phyloP scores from a whole-genome alignment of 2,113 vertebrate species.

The Anguilla japonica region DNA sequence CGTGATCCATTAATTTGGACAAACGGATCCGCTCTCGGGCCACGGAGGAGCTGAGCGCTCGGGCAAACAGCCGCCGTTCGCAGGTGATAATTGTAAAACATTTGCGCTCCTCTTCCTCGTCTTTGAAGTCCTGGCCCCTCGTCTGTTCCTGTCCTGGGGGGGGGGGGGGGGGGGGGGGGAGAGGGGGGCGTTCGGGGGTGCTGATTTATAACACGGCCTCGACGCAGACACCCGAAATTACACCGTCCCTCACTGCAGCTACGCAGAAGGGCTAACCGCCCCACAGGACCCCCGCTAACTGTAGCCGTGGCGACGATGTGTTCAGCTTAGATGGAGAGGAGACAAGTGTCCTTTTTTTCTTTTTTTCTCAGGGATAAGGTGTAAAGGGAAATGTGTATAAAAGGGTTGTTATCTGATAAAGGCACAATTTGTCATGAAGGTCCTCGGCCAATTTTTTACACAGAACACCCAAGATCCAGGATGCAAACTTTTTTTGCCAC shows the following conservation, averaged over 20 bases:
- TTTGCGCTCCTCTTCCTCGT: slow-evolving; percentile 42
- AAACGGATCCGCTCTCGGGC: slow-evolving; percentile 29
- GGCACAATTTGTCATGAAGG: slow-evolving; percentile 48
- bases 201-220: slow-evolving; percentile 39
- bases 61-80: slow-evolving; percentile 43
- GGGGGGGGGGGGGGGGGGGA: background rate
- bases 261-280: slow-evolving; percentile 20
- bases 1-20: slow-evolving; percentile 39
- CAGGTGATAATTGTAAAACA: slow-evolving; percentile 59
- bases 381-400: slow-evolving; percentile 39
- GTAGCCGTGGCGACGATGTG: slow-evolving; percentile 41
- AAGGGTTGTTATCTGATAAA: slow-evolving; percentile 49
- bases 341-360: slow-evolving; percentile 39
- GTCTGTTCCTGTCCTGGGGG: slow-evolving; percentile 45
- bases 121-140: slow-evolving; percentile 50
- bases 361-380: slow-evolving; percentile 28
- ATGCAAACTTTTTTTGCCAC: background rate
- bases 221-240: slow-evolving; percentile 41
- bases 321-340: slow-evolving; percentile 35
- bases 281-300: slow-evolving; percentile 43
- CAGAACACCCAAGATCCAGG: slow-evolving; percentile 15
- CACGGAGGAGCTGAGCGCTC: slow-evolving; percentile 21
- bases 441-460: background rate
- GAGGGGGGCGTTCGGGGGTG: background rate
- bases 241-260: slow-evolving; percentile 20